Evolutionary conservation across 2,888 invertebrate genomes (phyloP).

Genomic region (Loripinus fragilis): DNA sequence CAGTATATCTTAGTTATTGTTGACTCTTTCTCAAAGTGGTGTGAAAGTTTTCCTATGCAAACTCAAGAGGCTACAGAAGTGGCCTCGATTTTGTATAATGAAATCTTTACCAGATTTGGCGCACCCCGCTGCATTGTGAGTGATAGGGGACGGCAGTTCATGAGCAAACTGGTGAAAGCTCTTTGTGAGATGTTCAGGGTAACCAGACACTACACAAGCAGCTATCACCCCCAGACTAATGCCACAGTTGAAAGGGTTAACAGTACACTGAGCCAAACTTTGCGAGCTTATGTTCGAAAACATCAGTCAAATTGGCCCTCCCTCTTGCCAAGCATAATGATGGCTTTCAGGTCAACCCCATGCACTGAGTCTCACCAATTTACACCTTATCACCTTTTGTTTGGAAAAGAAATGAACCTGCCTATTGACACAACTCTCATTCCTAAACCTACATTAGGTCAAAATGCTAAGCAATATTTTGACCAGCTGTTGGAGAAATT

Average conservation of each 20-base stretch:
- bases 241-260: slow-evolving; percentile 23
- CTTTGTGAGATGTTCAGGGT: slow-evolving; percentile 36
- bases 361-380: slow-evolving; percentile 15
- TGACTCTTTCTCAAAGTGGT: slow-evolving; percentile 40
- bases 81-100: slow-evolving; percentile 31
- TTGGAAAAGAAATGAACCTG: slow-evolving; percentile 40
- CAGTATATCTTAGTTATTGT: slow-evolving; percentile 36
- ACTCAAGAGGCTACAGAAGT: slow-evolving; percentile 39
- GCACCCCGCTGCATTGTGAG: slow-evolving; percentile 33
- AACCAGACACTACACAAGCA: slow-evolving; percentile 3
- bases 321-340: slow-evolving; percentile 30
- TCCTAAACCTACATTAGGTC: slow-evolving; percentile 1
- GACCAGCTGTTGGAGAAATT: slow-evolving; percentile 22
- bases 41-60: slow-evolving; percentile 44
- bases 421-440: slow-evolving; percentile 29
- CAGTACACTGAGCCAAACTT: slow-evolving; percentile 29
- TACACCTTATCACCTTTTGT: slow-evolving; percentile 23
- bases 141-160: slow-evolving; percentile 43
- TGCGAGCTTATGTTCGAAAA: slow-evolving; percentile 20
- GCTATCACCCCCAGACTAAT: not conserved
- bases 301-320: slow-evolving; percentile 36
- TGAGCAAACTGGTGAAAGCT: slow-evolving; percentile 37
- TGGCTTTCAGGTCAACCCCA: slow-evolving; percentile 22
- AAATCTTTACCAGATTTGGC: slow-evolving; percentile 41
- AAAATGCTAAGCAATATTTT: slow-evolving; percentile 18